phyloP scores from a whole-genome alignment of 2,888 invertebrate genomes.

The Mylabris sibirica region DNA sequence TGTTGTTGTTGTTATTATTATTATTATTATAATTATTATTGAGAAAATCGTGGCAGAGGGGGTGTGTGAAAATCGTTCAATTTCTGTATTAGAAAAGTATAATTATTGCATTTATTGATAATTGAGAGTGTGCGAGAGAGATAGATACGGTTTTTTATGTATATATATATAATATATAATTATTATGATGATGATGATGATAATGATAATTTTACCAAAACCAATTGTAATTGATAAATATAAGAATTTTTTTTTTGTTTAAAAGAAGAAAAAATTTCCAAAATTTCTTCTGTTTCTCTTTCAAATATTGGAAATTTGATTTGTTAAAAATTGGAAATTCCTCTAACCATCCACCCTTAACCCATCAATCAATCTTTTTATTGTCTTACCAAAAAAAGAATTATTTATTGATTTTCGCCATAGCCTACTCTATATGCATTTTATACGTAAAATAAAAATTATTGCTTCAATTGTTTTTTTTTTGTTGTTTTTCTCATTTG shows the following conservation, averaged over 20 bases:
- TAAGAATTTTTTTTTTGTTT: background rate
- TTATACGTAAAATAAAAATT: conserved; percentile 46
- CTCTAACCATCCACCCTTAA: too few species aligned
- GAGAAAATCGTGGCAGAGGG: background rate
- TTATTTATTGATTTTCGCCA: conserved; percentile 1
- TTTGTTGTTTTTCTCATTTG: too few species aligned
- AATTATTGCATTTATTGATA: conserved; percentile 4
- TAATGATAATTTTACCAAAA: conserved; percentile 12
- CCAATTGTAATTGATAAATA: conserved; percentile 13
- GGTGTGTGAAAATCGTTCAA: background rate
- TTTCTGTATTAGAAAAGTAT: conserved; percentile 7
- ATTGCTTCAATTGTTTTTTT: conserved; percentile 36
- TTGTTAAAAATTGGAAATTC: too few species aligned
- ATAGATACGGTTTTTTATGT: background rate
- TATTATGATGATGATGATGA: background rate
- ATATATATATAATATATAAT: conserved; percentile 9
- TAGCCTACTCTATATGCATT: conserved; percentile 38
- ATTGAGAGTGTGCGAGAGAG: background rate
- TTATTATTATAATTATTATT: too few species aligned
- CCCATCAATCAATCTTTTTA: too few species aligned
- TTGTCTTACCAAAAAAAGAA: background rate
- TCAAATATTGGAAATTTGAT: background rate
- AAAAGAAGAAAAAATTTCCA: background rate
- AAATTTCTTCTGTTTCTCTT: background rate
- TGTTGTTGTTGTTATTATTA: background rate